These are phyloP conservation scores for Chunga burmeisteri DNA, from an alignment of 2,113 vertebrate species.

Conservation along the genomic window DNA sequence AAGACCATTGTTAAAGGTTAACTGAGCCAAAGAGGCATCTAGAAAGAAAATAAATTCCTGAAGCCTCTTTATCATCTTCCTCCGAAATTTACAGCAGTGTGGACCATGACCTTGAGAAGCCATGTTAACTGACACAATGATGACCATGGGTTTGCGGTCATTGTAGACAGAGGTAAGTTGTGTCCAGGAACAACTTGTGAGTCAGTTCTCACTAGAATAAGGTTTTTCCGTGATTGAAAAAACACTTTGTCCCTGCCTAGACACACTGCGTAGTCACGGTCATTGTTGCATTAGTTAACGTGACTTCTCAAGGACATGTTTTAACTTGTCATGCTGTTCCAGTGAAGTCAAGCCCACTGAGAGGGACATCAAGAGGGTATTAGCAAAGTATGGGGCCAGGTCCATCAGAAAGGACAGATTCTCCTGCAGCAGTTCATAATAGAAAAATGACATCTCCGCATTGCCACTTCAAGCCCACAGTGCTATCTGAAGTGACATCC, in stretches of 20 bases:
- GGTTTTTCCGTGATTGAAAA: not conserved
- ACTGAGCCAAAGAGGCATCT: slow-evolving; percentile 26
- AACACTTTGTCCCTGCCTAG: not conserved
- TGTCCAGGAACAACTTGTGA: slow-evolving; percentile 2
- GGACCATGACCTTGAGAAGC: slow-evolving; percentile 26
- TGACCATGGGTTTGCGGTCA: not conserved
- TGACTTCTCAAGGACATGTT: slow-evolving; percentile 51
- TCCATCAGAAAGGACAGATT: slow-evolving; percentile 37
- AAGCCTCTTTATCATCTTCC: slow-evolving; percentile 36
- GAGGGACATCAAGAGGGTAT: slow-evolving; percentile 10
- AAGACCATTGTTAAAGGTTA: slow-evolving; percentile 46
- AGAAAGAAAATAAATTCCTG: slow-evolving; percentile 41
- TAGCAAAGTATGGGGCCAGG: not conserved
- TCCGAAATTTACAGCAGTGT: slow-evolving; percentile 19
- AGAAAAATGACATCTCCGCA: slow-evolving; percentile 25
- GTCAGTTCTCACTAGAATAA: not conserved
- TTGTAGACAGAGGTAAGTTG: not conserved
- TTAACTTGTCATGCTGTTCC: slow-evolving; percentile 37
- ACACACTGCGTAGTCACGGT: not conserved
- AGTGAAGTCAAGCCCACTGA: slow-evolving; percentile 30
- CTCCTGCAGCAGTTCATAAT: slow-evolving; percentile 13
- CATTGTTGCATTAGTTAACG: not conserved
- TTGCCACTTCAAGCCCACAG: slow-evolving; percentile 19
- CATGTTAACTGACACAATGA: not conserved
- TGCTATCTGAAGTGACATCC: slow-evolving; percentile 42